Conservation (phyloP, 2,113 vertebrate genomes). For the Thamnophis sirtalis region DNA sequence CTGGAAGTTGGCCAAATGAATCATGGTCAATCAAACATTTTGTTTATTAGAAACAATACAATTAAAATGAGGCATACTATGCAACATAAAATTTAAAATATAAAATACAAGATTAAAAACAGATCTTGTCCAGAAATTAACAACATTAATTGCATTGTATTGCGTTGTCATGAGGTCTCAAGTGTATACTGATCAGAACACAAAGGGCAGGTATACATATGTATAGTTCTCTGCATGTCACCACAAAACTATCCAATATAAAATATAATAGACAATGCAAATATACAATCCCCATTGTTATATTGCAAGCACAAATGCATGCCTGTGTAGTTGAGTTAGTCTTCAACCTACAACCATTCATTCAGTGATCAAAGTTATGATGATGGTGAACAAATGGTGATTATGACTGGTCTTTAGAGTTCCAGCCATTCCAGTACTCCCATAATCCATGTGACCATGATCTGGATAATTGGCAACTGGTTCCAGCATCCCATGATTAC, state of each 20-base stretch:
- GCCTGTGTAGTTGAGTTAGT: not conserved
- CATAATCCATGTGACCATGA: not conserved
- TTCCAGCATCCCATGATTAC: not conserved
- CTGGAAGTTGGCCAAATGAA: not conserved
- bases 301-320: not conserved
- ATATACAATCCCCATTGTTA: not conserved
- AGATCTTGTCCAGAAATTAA: not conserved
- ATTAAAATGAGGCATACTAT: not conserved
- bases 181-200: not conserved
- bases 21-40: not conserved
- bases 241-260: not conserved
- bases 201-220: not conserved
- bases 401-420: not conserved
- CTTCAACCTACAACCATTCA: not conserved
- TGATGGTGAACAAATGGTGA: not conserved
- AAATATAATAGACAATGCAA: not conserved
- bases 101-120: not conserved
- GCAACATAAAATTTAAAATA: not conserved
- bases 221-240: not conserved
- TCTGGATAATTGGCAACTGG: not conserved
- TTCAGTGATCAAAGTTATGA: not conserved
- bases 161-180: not conserved
- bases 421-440: not conserved
- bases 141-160: not conserved
- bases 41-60: not conserved